phyloP scores from a whole-genome alignment of 2,797 vertebrate species.

The Onychomys leucogaster region DNA sequence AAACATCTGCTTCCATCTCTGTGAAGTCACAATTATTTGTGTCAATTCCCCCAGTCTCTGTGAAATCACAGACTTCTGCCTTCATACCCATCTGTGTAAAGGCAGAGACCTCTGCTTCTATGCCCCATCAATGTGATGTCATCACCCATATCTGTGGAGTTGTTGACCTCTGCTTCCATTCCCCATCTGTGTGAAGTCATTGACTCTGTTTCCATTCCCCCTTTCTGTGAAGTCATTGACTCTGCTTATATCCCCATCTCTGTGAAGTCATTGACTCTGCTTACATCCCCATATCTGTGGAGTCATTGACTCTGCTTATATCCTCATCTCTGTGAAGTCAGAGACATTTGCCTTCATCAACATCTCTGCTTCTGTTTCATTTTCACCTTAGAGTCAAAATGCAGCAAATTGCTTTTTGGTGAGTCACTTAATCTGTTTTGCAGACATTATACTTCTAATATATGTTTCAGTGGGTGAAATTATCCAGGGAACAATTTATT shows the following conservation, averaged over 20 bases:
- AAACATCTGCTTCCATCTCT: not conserved
- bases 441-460: slow-evolving; percentile 75
- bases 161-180: not conserved
- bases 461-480: not conserved
- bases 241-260: too few species aligned
- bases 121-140: not conserved
- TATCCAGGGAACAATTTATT: slow-evolving; percentile 56
- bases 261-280: not conserved
- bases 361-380: not conserved
- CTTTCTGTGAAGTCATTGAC: too few species aligned
- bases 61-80: not conserved
- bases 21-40: not conserved
- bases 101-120: not conserved
- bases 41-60: not conserved
- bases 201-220: not conserved
- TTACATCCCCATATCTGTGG: not conserved
- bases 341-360: not conserved
- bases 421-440: slow-evolving; percentile 38
- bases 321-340: not conserved
- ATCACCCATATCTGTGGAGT: not conserved
- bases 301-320: not conserved
- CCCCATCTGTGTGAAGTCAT: not conserved
- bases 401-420: not conserved
- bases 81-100: not conserved
- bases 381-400: not conserved